Percentiles rank a stretch among this genome's conserved stretches.
Conservation (phyloP, 2,113 vertebrate genomes). For the Pollachius pollachius region DNA sequence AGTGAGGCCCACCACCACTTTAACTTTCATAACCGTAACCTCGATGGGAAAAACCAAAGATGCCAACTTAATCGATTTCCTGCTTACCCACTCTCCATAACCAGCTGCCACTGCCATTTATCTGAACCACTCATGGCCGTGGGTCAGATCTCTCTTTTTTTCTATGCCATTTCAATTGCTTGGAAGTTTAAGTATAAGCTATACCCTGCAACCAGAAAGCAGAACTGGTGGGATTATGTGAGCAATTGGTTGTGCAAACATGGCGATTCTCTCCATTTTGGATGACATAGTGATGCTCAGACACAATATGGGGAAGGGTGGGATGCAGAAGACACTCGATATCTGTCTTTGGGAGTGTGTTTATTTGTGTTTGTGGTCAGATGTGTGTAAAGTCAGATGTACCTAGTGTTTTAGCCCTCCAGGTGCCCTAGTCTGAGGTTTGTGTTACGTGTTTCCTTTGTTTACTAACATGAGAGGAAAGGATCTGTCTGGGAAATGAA, state of each 20-base stretch:
- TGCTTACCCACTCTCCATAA: slow-evolving; percentile 6
- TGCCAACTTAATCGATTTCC: slow-evolving; percentile 34
- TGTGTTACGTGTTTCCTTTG: slow-evolving; percentile 7
- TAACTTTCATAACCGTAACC: slow-evolving; percentile 54
- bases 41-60: slow-evolving; percentile 14
- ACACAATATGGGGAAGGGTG: neutral
- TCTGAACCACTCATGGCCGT: slow-evolving; percentile 38
- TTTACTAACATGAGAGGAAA: slow-evolving; percentile 21
- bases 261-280: slow-evolving; percentile 32
- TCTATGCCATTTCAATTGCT: slow-evolving; percentile 21
- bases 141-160: slow-evolving; percentile 58
- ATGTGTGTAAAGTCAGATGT: too few relatives aligned
- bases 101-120: slow-evolving; percentile 44
- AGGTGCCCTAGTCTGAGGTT: slow-evolving; percentile 1
- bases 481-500: neutral
- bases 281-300: slow-evolving; percentile 41
- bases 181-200: slow-evolving; percentile 35
- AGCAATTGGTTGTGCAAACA: slow-evolving; percentile 62
- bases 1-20: slow-evolving; percentile 59
- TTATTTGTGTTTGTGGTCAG: neutral
- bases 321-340: slow-evolving; percentile 33
- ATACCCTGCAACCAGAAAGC: slow-evolving; percentile 41
- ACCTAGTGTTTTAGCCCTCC: neutral
- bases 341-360: slow-evolving; percentile 19
- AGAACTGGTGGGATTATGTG: slow-evolving; percentile 57